Percentiles rank a stretch among this genome's conserved stretches.
Evolutionary conservation across 2,797 vertebrate species (phyloP).

Genomic region (Eulemur mongoz): DNA sequence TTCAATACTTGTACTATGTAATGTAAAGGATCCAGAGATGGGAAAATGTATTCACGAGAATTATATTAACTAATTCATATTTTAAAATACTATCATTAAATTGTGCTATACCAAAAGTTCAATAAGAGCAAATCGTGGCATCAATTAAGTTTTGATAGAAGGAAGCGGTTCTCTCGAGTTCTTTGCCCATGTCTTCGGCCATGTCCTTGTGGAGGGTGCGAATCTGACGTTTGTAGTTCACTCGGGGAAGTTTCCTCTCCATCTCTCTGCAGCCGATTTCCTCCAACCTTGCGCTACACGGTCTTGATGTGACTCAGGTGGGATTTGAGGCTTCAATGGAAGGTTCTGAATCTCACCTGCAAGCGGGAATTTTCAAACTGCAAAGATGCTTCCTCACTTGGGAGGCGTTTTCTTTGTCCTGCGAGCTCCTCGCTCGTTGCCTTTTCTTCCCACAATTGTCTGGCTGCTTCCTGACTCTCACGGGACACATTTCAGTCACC

Average conservation of each 20-base stretch:
- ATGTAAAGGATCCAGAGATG: neutral
- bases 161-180: neutral
- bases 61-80: rapidly evolving
- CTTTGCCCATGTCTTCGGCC: rapidly evolving
- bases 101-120: neutral
- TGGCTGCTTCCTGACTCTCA: neutral
- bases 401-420: neutral
- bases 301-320: rapidly evolving
- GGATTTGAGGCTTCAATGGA: neutral
- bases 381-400: neutral
- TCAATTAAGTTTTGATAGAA: neutral
- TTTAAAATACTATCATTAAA: rapidly evolving
- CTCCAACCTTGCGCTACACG: rapidly evolving
- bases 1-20: too few relatives aligned
- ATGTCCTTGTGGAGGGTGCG: neutral
- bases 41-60: neutral
- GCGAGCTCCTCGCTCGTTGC: rapidly evolving
- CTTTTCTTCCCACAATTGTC: neutral
- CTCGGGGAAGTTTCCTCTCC: neutral
- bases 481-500: neutral
- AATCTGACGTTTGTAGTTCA: neutral
- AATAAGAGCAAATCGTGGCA: too few relatives aligned
- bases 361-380: neutral
- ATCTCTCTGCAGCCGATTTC: rapidly evolving
- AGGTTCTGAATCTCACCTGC: neutral